These are phyloP conservation scores for Plestiodon gilberti DNA, from an alignment of 2,113 vertebrate genomes.

Conservation along the genomic window DNA sequence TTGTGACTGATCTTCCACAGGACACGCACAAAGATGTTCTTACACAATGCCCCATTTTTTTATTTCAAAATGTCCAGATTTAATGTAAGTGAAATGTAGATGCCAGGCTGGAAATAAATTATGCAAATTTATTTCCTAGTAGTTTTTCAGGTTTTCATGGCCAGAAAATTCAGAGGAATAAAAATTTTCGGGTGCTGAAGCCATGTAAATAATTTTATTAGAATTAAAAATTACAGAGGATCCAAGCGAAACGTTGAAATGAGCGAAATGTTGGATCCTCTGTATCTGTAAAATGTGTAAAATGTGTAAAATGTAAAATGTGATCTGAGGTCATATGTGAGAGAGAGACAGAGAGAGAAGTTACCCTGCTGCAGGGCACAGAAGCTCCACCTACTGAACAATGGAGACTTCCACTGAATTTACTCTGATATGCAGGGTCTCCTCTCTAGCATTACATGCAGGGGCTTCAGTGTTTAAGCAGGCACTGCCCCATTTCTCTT, in stretches of 20 bases:
- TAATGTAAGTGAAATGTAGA: not conserved
- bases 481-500: not conserved
- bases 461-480: not conserved
- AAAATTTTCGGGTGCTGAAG: too few relatives aligned
- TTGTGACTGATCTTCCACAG: not conserved
- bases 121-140: not conserved
- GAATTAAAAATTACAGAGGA: too few relatives aligned
- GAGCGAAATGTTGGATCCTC: too few relatives aligned
- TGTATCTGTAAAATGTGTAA: too few relatives aligned
- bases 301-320: too few relatives aligned
- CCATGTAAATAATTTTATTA: too few relatives aligned
- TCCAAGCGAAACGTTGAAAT: too few relatives aligned
- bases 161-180: too few relatives aligned
- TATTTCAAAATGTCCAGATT: not conserved
- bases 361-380: not conserved
- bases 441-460: too few relatives aligned
- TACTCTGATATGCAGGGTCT: too few relatives aligned
- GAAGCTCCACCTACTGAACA: not conserved
- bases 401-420: not conserved
- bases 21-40: accelerated
- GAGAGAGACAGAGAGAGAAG: too few relatives aligned
- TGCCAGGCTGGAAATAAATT: not conserved
- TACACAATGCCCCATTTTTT: not conserved
- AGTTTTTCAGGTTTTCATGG: too few relatives aligned
- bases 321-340: not conserved